Evolutionary conservation across 2,888 invertebrate genomes (phyloP).

Genomic region (Spodoptera exigua): DNA sequence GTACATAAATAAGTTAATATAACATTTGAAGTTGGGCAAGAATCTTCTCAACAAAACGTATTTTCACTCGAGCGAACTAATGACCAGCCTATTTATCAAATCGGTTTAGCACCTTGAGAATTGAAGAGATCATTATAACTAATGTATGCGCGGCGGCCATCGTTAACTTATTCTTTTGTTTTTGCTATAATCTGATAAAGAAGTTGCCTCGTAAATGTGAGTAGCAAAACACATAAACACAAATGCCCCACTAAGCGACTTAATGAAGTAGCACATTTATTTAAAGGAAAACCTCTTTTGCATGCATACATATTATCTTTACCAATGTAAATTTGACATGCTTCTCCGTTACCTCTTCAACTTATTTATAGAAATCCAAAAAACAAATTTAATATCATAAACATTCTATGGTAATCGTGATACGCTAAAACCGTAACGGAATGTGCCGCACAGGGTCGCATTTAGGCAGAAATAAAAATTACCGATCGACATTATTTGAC

Average conservation of each 20-base stretch:
- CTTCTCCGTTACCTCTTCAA: constrained; percentile 26
- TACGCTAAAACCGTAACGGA: constrained; percentile 42
- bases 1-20: too few relatives aligned
- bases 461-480: constrained; percentile 10
- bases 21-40: too few relatives aligned
- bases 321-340: constrained; percentile 19
- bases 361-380: constrained; percentile 35
- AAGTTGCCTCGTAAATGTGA: constrained; percentile 7
- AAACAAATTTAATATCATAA: constrained; percentile 46
- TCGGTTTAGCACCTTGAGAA: constrained; percentile 10
- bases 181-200: constrained; percentile 11
- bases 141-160: constrained; percentile 3
- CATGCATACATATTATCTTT: too few relatives aligned
- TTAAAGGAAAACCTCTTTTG: constrained; percentile 5
- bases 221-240: constrained; percentile 15
- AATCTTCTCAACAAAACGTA: background rate
- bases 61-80: constrained; percentile 15
- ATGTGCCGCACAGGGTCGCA: constrained; percentile 36
- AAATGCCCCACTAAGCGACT: constrained; percentile 3
- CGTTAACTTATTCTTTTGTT: constrained; percentile 13
- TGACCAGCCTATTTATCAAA: constrained; percentile 26
- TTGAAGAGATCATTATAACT: constrained; percentile 12
- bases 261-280: constrained; percentile 18
- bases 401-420: constrained; percentile 34
- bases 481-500: background rate